Evolutionary conservation across 2,888 invertebrate genomes (phyloP).

Genomic region (Lottia gigantea): DNA sequence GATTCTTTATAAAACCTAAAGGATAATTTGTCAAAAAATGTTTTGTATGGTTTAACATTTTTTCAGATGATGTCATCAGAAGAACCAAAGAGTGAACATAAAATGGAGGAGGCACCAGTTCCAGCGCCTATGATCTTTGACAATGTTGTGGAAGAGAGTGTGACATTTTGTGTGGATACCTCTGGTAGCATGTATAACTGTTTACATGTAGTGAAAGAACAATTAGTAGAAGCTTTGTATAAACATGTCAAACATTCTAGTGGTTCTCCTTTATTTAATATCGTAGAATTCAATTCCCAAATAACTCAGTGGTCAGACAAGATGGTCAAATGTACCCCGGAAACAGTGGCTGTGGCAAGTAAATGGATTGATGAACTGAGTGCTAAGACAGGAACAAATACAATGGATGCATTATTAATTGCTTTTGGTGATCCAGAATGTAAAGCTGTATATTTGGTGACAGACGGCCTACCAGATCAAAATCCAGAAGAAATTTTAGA

Average conservation of each 20-base stretch:
- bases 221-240: slow-evolving; percentile 58
- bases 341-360: slow-evolving; percentile 63
- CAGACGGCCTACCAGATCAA: slow-evolving; percentile 66
- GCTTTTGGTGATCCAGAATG: slow-evolving; percentile 60
- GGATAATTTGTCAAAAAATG: too few relatives aligned
- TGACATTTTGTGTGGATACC: slow-evolving; percentile 67
- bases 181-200: slow-evolving; percentile 66
- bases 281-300: slow-evolving; percentile 66
- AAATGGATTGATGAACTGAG: slow-evolving; percentile 61
- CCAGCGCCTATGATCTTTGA: too few relatives aligned
- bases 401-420: slow-evolving; percentile 62
- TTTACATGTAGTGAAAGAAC: slow-evolving; percentile 64
- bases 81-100: too few relatives aligned
- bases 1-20: too few relatives aligned
- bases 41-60: too few relatives aligned
- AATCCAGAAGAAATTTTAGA: slow-evolving; percentile 63
- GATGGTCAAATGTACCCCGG: slow-evolving; percentile 64
- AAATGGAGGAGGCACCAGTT: too few relatives aligned
- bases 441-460: slow-evolving; percentile 64
- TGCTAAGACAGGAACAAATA: slow-evolving; percentile 67
- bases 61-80: too few relatives aligned
- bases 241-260: slow-evolving; percentile 48
- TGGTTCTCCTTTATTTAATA: slow-evolving; percentile 58
- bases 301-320: slow-evolving; percentile 67
- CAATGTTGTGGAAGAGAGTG: slow-evolving; percentile 58